Conservation (phyloP, 2,113 vertebrate species). For the Oostethus manadensis region DNA sequence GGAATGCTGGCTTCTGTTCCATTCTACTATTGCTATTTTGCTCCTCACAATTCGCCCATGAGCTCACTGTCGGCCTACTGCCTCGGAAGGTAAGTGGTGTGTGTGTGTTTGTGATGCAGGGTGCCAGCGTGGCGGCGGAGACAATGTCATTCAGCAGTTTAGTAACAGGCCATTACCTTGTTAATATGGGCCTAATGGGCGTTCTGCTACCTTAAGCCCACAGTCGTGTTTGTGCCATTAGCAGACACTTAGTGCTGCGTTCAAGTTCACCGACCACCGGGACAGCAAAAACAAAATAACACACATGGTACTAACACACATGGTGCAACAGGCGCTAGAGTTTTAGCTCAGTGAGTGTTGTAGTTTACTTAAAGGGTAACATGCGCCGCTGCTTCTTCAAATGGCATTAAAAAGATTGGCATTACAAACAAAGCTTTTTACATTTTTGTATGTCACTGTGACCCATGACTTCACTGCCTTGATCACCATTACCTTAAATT, state of each 20-base stretch:
- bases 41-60: slow-evolving; percentile 4
- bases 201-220: slow-evolving; percentile 79
- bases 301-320: slow-evolving; percentile 14
- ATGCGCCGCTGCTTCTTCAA: neutral
- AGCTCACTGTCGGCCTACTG: slow-evolving; percentile 13
- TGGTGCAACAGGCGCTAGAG: too few species aligned
- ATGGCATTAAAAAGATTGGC: neutral
- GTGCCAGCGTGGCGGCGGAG: slow-evolving; percentile 37
- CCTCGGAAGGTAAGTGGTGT: slow-evolving; percentile 3
- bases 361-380: neutral
- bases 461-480: too few species aligned
- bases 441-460: neutral
- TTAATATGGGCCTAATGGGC: slow-evolving; percentile 81
- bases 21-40: slow-evolving; percentile 24
- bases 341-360: neutral
- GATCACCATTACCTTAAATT: too few species aligned
- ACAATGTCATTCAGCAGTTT: slow-evolving; percentile 75
- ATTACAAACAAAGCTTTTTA: neutral
- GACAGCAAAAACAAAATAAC: slow-evolving; percentile 51
- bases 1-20: slow-evolving; percentile 20
- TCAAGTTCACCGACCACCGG: slow-evolving; percentile 57
- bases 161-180: slow-evolving; percentile 82
- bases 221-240: slow-evolving; percentile 75
- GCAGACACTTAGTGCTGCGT: slow-evolving; percentile 63
- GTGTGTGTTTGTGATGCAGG: slow-evolving; percentile 22